Base-by-base conservation (phyloP, 2,113 vertebrate species). In the Rhabdomys dilectus region DNA sequence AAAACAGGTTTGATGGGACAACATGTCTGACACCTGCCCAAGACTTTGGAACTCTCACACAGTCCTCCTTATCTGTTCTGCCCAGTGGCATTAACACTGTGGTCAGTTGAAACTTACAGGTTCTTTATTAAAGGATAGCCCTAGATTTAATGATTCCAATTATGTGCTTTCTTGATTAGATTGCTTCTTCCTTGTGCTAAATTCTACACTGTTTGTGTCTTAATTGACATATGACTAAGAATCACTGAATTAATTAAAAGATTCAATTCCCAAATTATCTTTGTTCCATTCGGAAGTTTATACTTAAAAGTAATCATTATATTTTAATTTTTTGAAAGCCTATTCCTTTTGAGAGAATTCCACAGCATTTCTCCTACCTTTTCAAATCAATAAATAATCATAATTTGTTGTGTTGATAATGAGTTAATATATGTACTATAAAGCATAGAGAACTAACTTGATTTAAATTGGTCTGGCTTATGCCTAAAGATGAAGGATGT, bases 171-270 rank as follows among this genome's bases (percentile, higher is more conserved):
- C 66, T 34, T 34, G 42, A 78, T 3, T 87, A 51, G 26, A 88
- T 2, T 89, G 53, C 70, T 77, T 95, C 60, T 90, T 72, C 58
- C 86, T 62, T 39, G n/a, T 85, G n/a, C 42, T 88, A 95, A 80
- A 92, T 72, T 92, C n/a, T 58, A 56, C 31, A 80, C 8, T 53
- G 26, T 68, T 91, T 22, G n/a, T 31, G 8, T 16, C 62, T 78
- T 91, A 22, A 89, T 12, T 76, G 9, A 88, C 42, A 60, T 84
- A 51, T 56, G 51, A 88, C n/a, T 81, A 73, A 13, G 51, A 21
- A 70, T 78, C 7, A 91, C 17, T 66, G 56, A 80, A 56, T 56
- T 94, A 75, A 80, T 42, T 72, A 77, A 88, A 94, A 86, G 22
- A 77, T 36, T 64, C 78, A n/a, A 64, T 66, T 66, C 22, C 60